These are phyloP conservation scores for Suricata suricatta DNA, from an alignment of 2,113 vertebrate genomes.

Conservation along the genomic window DNA sequence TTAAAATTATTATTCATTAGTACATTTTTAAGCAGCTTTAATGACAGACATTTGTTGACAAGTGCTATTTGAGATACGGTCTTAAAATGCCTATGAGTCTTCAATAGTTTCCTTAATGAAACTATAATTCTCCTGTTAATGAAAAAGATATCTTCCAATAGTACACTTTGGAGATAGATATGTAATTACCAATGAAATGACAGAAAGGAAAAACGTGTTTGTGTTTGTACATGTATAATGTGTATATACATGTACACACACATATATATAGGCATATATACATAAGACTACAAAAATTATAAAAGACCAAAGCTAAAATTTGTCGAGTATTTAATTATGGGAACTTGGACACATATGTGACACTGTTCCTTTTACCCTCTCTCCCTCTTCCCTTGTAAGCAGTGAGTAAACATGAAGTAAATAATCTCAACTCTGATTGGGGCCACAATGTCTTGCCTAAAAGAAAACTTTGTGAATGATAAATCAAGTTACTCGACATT, in stretches of 20 bases:
- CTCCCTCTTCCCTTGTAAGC: background rate
- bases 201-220: background rate
- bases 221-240: background rate
- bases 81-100: background rate
- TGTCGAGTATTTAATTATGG: background rate
- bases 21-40: background rate
- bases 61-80: background rate
- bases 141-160: background rate
- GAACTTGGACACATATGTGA: background rate
- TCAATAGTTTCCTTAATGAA: background rate
- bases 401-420: background rate
- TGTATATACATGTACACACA: accelerated
- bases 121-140: too few species aligned
- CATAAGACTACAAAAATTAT: background rate
- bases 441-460: background rate
- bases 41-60: background rate
- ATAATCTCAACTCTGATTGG: background rate
- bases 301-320: background rate
- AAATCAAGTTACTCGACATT: background rate
- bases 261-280: background rate
- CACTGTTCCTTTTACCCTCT: background rate
- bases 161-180: background rate
- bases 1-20: background rate
- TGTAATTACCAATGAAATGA: background rate
- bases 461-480: background rate